Evolutionary conservation across 2,888 invertebrate species (phyloP), one percentile per base, ranked within the genome.

Genomic region (Cremastinae sp.): DNA sequence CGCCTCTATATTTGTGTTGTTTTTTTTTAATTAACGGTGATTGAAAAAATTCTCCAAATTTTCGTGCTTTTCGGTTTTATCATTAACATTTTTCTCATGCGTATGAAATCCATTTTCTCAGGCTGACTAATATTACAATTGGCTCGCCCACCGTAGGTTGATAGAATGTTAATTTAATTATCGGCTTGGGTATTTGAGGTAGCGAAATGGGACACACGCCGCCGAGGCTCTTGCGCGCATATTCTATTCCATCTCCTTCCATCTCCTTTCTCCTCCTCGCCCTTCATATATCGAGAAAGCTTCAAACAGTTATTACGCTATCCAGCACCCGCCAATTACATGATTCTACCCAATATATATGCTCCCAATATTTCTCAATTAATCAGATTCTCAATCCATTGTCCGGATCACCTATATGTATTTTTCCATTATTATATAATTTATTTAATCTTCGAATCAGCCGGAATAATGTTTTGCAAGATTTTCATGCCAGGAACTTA

Each of bases 101-200:
- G 64, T n/a, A 72, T 28, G 20, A 14, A 41, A 72, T 58, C 34
- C 58, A 72, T 65, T 64, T 38, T 45, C 56, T 58, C 16, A 20
- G 49, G 12, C 51, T 28, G 28, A 5, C 28, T 28, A 28, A 58
- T 58, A 58, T 65, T 58, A 12, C 64, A 41, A 72, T 72, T 64
- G 72, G 64, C 18, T 12, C 49, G 14, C 5, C 28, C 28, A 58
- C 49, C 9, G 28, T 2, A n/a, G 41, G 34, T 58, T 58, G 49
- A 64, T 58, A 58, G 49, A 65, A 65, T 64, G 41, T 72, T 72
- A 65, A 72, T 58, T 58, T 65, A 38, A 58, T 72, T 51, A 34
- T 72, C 58, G 64, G 28, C 18, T 28, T 2, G 28, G 28, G 28
- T 36, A 58, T 10, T 28, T 43, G 38, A 51, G 41, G 49, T 72